These are phyloP conservation scores for Heliconius sara DNA, from an alignment of 2,888 invertebrate species.

Conservation along the genomic window DNA sequence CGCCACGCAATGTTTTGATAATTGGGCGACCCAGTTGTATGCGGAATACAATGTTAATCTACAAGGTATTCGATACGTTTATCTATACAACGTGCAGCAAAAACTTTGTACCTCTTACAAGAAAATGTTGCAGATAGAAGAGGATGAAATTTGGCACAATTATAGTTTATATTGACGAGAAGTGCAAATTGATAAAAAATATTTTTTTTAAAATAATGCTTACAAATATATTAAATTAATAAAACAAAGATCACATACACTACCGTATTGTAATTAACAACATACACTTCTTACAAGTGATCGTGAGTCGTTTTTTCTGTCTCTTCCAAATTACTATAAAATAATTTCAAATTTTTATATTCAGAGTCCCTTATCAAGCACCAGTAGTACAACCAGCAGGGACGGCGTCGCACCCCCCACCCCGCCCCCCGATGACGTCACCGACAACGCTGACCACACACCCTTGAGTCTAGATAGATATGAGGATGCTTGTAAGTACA, in stretches of 20 bases:
- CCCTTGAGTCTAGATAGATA: conserved; percentile 55
- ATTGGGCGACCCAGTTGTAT: no score
- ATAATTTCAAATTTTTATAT: background rate
- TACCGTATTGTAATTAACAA: background rate
- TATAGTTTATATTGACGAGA: background rate
- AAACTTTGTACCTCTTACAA: no score
- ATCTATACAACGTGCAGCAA: no score
- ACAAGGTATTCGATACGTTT: no score
- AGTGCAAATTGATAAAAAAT: background rate
- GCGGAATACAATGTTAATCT: no score
- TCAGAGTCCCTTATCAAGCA: conserved; percentile 63
- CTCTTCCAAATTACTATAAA: background rate
- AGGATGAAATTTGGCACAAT: no score
- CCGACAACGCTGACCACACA: conserved; percentile 59
- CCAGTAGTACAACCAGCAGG: conserved; percentile 52
- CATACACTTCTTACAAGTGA: background rate
- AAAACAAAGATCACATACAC: no score
- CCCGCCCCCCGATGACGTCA: conserved; percentile 67
- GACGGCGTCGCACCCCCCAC: conserved; percentile 63
- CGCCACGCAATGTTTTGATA: no score
- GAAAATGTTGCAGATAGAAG: no score
- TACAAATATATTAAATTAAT: background rate
- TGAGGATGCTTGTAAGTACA: conserved; percentile 52
- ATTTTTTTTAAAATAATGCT: background rate
- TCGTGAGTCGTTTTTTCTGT: background rate